Evolutionary conservation across 2,113 vertebrate species (phyloP), one percentile per base, ranked within the genome.

Genomic region (Poeciliopsis retropinna): DNA sequence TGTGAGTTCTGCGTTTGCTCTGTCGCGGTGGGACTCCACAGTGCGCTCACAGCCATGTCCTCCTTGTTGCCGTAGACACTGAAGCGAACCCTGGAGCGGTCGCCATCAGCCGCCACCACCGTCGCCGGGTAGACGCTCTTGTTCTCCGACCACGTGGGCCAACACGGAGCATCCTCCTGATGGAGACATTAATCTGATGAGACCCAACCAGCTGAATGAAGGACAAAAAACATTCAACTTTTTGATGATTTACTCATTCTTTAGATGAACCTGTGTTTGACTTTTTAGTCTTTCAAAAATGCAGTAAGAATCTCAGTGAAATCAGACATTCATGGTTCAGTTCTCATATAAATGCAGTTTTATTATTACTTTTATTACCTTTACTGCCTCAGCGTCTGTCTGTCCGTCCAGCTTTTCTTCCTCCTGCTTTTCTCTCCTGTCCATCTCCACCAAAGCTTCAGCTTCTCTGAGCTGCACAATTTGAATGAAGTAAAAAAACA

Each of bases 61-160:
- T 92, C 89, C 76, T 92, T 83, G 22, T 92, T 92, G 29, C 82
- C 87, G 25, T 92, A 94, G 19, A 72, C 80, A 2, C 54, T 44
- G 75, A 91, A 94, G n/a, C 67, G 64, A 34, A 94, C 87, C 63
- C 73, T 83, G 81, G 90, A 88, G 57, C 11, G 86, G 12, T 76
- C 39, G 3, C 80, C 82, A 6, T 84, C 76, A 69, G 91, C 0
- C 10, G 77, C 81, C 64, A 85, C 30, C 51, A 93, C 67, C 1
- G 70, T 75, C 0, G 85, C 89, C 10, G 76, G 54, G 44, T 93
- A 92, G 41, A 90, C 8, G 44, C 51, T 67, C 3, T 87, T 86
- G 63, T 92, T 90, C 65, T 79, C 84, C 0, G 88, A 92, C 91
- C 89, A 92, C 68, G 68, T 47, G 0, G 83, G 82, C 27, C 3